phyloP scores from a whole-genome alignment of 37 sponge, comb jelly and placozoan species.

The Aplysina aerophoba region DNA sequence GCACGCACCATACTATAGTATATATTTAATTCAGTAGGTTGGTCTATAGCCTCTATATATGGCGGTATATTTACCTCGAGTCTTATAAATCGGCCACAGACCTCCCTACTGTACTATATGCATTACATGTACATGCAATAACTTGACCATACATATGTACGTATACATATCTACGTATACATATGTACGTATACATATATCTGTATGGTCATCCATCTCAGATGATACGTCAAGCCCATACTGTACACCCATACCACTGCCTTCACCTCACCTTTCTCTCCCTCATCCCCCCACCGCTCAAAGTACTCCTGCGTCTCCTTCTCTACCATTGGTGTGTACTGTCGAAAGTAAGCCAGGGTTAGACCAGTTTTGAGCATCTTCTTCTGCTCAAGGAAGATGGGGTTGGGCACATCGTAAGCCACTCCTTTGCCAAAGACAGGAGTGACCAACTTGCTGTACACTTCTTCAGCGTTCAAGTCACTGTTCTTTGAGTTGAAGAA shows the following conservation, averaged over 20 bases:
- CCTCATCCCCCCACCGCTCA: slow-evolving; percentile 73
- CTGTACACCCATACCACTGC: not conserved
- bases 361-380: slow-evolving; percentile 88
- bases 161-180: not conserved
- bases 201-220: too few species aligned
- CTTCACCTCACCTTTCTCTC: slow-evolving; percentile 55
- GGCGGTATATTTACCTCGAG: too few species aligned
- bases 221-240: too few species aligned
- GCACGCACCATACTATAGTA: too few species aligned
- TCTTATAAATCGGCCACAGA: too few species aligned
- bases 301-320: slow-evolving; percentile 77
- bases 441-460: slow-evolving; percentile 76
- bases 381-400: slow-evolving; percentile 91
- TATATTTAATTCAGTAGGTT: too few species aligned
- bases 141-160: too few species aligned
- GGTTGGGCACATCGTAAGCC: slow-evolving; percentile 84
- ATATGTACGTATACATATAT: not conserved
- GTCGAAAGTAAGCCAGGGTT: slow-evolving; percentile 67
- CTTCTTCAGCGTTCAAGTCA: slow-evolving; percentile 89
- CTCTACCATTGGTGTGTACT: slow-evolving; percentile 78
- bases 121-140: too few species aligned
- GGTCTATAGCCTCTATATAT: too few species aligned
- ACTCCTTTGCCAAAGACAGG: slow-evolving; percentile 93
- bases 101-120: too few species aligned
- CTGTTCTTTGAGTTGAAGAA: slow-evolving; percentile 89